These are phyloP conservation scores for Grammomys dolichurus DNA, from an alignment of 2,113 vertebrate genomes.

Conservation along the genomic window DNA sequence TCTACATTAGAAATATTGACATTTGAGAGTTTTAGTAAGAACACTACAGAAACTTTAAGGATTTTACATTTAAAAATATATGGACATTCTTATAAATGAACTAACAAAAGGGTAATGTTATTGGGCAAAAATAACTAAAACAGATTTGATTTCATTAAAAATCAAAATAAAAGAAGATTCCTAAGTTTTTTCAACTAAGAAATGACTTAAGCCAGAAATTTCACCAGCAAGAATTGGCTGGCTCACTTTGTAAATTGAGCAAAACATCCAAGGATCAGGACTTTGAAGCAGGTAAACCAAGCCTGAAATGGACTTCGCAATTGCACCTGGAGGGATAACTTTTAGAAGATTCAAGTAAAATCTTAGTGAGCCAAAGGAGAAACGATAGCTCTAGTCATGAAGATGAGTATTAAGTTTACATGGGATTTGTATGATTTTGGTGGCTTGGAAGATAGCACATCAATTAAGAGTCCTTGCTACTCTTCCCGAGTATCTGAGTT, in stretches of 20 bases:
- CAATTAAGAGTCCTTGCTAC: not conserved
- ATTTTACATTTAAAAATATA: not conserved
- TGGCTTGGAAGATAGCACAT: no score
- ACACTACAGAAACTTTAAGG: constrained; percentile 8
- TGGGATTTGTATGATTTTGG: not conserved
- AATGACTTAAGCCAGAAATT: constrained; percentile 3
- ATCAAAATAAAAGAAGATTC: not conserved
- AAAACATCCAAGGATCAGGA: constrained; percentile 49
- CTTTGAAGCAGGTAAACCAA: constrained; percentile 41
- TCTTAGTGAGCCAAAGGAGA: not conserved
- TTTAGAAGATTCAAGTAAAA: constrained; percentile 40
- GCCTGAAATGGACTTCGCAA: constrained; percentile 40
- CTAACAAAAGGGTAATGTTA: not conserved
- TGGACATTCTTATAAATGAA: constrained; percentile 30
- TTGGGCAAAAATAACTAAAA: constrained; percentile 14
- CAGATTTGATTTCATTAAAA: constrained; percentile 12
- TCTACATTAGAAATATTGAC: not conserved
- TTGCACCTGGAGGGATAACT: not conserved
- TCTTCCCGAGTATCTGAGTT: not conserved
- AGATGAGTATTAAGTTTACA: not conserved
- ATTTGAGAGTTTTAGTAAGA: not conserved
- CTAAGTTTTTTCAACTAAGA: constrained; percentile 28
- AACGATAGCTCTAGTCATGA: not conserved
- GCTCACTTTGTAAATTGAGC: constrained; percentile 27
- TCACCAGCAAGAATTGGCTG: not conserved